Percentiles rank a stretch among this genome's conserved stretches.
Conservation (phyloP, 2,113 vertebrate species). For the Piprites chloris region DNA sequence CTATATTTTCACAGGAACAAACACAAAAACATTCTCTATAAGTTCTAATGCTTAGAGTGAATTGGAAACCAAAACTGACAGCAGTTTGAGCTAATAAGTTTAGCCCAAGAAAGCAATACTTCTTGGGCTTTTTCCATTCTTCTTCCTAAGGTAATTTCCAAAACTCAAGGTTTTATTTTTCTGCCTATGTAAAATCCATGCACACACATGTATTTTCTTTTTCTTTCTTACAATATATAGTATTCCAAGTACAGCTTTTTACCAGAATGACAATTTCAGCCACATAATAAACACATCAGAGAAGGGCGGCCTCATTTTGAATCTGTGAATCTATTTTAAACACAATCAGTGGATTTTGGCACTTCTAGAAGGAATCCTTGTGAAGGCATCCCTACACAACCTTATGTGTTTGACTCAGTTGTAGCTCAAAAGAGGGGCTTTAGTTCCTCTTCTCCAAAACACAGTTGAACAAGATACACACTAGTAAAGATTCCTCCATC, state of each 20-base stretch:
- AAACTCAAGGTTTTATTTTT: not conserved
- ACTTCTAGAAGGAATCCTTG: not conserved
- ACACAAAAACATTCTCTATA: not conserved
- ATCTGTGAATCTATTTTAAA: not conserved
- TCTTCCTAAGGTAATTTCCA: not conserved
- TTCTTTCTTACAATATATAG: not conserved
- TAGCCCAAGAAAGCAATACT: not conserved
- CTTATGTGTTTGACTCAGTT: accelerated
- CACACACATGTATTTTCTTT: not conserved
- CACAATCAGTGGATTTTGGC: not conserved
- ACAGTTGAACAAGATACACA: not conserved
- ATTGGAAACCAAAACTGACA: not conserved
- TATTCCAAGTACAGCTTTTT: not conserved
- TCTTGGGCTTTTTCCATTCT: not conserved
- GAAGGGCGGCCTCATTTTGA: not conserved
- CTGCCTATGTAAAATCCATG: not conserved
- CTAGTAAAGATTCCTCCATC: not conserved
- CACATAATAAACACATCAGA: not conserved
- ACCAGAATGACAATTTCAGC: not conserved
- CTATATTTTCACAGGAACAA: not conserved
- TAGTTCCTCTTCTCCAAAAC: not conserved
- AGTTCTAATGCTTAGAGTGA: not conserved
- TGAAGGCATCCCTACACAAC: not conserved
- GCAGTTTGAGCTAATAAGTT: not conserved
- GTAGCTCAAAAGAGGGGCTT: not conserved